phyloP scores from a whole-genome alignment of 2,113 vertebrate genomes.

The Engraulis encrasicolus region DNA sequence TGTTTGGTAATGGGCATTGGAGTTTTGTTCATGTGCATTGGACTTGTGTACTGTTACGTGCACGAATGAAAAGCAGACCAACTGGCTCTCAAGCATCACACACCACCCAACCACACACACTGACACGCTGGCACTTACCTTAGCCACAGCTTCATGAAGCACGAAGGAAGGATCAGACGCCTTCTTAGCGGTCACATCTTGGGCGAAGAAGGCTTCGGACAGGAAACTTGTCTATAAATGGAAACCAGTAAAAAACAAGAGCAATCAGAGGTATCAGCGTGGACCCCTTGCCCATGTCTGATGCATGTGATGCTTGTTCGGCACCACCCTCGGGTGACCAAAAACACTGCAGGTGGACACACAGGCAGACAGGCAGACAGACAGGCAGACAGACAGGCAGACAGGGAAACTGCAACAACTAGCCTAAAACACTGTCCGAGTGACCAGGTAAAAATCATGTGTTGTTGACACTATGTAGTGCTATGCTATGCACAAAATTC shows the following conservation, averaged over 20 bases:
- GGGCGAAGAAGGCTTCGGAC: constrained; percentile 82
- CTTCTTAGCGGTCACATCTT: constrained; percentile 65
- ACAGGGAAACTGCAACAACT: no score
- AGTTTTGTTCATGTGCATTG: neutral
- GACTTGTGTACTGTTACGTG: neutral
- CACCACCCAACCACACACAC: constrained; percentile 21
- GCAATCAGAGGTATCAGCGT: no score
- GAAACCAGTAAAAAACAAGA: constrained; percentile 52
- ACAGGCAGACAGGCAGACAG: no score
- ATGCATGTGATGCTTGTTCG: no score
- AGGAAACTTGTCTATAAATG: constrained; percentile 82
- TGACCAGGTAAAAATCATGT: no score
- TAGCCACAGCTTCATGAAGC: constrained; percentile 86
- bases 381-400: no score
- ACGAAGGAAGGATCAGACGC: constrained; percentile 84
- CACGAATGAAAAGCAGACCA: neutral
- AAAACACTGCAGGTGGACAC: no score
- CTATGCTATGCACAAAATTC: neutral
- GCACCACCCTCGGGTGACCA: no score
- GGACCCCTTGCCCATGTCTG: no score
- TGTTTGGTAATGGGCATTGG: no score
- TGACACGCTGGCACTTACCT: constrained; percentile 76
- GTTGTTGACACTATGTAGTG: neutral
- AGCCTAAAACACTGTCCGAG: no score
- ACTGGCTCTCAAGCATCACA: neutral